Base-by-base conservation (phyloP, 1,140 invertebrate genomes). In the Aphaenogaster floridana region DNA sequence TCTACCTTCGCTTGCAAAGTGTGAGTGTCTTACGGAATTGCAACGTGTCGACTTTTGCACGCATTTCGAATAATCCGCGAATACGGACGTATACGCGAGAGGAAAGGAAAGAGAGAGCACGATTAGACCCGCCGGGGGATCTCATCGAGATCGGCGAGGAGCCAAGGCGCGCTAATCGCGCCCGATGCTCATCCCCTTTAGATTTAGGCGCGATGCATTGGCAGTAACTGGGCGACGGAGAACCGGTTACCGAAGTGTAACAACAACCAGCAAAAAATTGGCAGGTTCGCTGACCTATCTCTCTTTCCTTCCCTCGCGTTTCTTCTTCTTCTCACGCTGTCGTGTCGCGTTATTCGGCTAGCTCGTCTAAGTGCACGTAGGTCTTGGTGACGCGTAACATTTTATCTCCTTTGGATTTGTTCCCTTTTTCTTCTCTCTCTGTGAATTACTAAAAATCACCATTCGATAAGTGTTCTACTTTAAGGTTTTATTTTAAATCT, bases 191-290 rank as follows among this genome's bases (percentile, higher is more conserved):
- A 48, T 36, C 21, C 36, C 54, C 21, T 54, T 50, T 21, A 28
- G 39, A 48, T 83, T 72, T 71, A 69, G 2, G 11, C 11, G 7
- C 34, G 48, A 28, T 15, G 21, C 7, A n/a, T n/a, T 42, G 17
- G 6, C 13, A n/a, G 5, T 71, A 71, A 57, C 21, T 57, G 42
- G 34, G 28, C 17, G 7, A 50, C 45, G 69, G 39, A 83, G 61
- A 59, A 83, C 45, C 80, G 57, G n/a, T 84, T 66, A 36, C 48
- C 36, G n/a, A 84, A 61, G 11, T 63, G 17, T 61, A 83, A 42
- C 66, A 48, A 59, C 68, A 61, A 61, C 28, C 39, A 84, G n/a
- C 28, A 76, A 84, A 39, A 76, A 74, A 76, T 84, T 84, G 57
- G 2, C 63, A 76, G 66, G 68, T 74, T 84, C 69, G 71, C 17